Base-by-base conservation (phyloP, 2,888 invertebrate species). In the Athalia cordata region DNA sequence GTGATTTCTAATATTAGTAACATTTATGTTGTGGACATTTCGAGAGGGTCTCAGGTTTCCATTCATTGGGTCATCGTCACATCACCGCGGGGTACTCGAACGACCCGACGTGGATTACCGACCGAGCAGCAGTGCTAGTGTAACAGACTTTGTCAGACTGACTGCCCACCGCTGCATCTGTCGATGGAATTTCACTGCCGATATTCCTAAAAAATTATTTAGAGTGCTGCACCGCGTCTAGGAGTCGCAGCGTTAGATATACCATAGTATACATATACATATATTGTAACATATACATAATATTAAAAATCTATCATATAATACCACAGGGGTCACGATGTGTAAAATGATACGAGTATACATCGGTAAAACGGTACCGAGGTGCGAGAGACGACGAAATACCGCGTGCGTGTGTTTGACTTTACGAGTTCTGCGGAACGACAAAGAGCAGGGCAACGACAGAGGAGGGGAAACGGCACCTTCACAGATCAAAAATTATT, bases 131-230 rank as follows among this genome's bases (percentile, higher is more conserved):
- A 29, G 29, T 29, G 82, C 81, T 8, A 82, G 80, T 81, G 81
- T 79, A 78, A 78, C 79, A 77, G 72, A 79, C 79, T 82, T 81
- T 80, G 52, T 83, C 84, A 86, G 86, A 86, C 85, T 86, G 86
- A 85, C 87, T 87, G 86, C 85, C 86, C 86, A 87, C 85, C 86
- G 86, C 64, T 62, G 75, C 86, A 87, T 89, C 87, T 88, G 88
- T 89, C 87, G 85, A 86, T 90, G 89, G 89, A 88, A 90, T 90
- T 89, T 89, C 89, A 90, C 90, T 90, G 90, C 90, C 90, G 89
- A 89, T 90, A 90, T 89, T 89, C 89, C 88, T 89, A 89, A 88
- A 66, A 61, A 66, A 72, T 15, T 78, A 85, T 85, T 85, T 84
- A 84, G 82, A 82, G 82, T 79, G 84, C 85, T 83, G 85, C 82